Conservation (phyloP, 37 sponge, comb jelly and placozoan species). For the Axinella damicornis region DNA sequence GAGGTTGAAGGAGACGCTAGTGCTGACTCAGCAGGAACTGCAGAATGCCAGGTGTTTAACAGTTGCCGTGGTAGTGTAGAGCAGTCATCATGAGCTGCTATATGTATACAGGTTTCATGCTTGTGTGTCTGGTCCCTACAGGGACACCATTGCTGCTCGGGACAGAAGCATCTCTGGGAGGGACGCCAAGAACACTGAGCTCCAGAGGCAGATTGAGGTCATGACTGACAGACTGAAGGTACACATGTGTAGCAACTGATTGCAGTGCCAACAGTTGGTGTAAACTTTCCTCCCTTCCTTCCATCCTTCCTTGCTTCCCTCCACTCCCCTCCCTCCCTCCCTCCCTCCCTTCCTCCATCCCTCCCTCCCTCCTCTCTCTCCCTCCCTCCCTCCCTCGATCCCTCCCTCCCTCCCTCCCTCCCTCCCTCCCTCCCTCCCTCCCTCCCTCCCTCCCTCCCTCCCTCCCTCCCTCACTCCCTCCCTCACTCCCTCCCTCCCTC, state of each 20-base stretch:
- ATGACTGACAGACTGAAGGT: slow-evolving; percentile 54
- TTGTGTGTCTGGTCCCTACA: not conserved
- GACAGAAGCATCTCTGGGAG: slow-evolving; percentile 31
- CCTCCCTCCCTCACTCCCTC: no score
- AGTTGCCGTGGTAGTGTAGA: no score
- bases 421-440: not conserved
- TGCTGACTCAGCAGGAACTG: slow-evolving; percentile 44
- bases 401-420: not conserved
- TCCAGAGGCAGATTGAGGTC: slow-evolving; percentile 9
- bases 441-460: no score
- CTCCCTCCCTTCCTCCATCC: no score
- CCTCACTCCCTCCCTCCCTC: no score
- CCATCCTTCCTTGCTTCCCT: no score
- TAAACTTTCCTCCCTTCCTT: no score
- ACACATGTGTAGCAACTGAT: no score
- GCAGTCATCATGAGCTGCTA: no score
- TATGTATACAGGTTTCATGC: not conserved
- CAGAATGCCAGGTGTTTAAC: slow-evolving; percentile 42
- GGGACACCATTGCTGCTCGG: slow-evolving; percentile 17
- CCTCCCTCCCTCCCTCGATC: not conserved
- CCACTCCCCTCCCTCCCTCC: no score
- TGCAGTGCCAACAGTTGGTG: no score
- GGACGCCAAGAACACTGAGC: slow-evolving; percentile 22
- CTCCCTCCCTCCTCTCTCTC: no score
- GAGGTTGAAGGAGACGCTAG: slow-evolving; percentile 21